Evolutionary conservation across 1,140 invertebrate species (phyloP).

Genomic region (Drosophila simulans): DNA sequence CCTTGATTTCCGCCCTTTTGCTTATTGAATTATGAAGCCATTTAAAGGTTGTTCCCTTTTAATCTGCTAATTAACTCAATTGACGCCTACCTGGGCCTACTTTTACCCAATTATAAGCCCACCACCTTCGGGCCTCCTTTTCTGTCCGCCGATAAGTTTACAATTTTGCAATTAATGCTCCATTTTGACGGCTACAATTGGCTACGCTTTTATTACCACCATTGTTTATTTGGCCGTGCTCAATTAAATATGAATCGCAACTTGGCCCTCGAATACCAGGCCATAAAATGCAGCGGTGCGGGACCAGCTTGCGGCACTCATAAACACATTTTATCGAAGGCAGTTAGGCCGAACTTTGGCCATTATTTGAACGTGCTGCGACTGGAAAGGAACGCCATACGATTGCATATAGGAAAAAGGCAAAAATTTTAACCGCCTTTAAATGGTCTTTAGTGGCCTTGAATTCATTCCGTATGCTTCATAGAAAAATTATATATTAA

Average conservation of each 20-base stretch:
- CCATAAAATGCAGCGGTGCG: conserved; percentile 56
- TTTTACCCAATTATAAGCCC: conserved; percentile 18
- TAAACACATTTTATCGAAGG: conserved; percentile 57
- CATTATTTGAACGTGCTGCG: conserved; percentile 61
- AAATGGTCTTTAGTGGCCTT: neutral
- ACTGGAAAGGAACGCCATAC: conserved; percentile 14
- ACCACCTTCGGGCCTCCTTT: neutral
- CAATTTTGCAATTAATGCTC: conserved; percentile 62
- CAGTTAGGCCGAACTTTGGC: conserved; percentile 45
- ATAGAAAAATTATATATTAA: neutral
- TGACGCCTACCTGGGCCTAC: conserved; percentile 25
- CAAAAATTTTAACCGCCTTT: too few relatives aligned
- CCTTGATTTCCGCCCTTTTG: conserved; percentile 22
- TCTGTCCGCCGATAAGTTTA: conserved; percentile 18
- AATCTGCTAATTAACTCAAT: conserved; percentile 60
- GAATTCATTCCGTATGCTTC: neutral
- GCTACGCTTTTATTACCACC: conserved; percentile 1
- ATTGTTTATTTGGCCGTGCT: conserved; percentile 34
- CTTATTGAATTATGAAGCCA: conserved; percentile 54
- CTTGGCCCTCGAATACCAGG: conserved; percentile 34
- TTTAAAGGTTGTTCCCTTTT: conserved; percentile 41
- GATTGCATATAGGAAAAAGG: conserved; percentile 8
- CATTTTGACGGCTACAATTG: conserved; percentile 58
- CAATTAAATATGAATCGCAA: conserved; percentile 55
- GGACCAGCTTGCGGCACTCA: conserved; percentile 30